Evolutionary conservation across 2,797 vertebrate genomes (phyloP), one percentile per base, ranked within the genome.

Genomic region (Numenius phaeopus): DNA sequence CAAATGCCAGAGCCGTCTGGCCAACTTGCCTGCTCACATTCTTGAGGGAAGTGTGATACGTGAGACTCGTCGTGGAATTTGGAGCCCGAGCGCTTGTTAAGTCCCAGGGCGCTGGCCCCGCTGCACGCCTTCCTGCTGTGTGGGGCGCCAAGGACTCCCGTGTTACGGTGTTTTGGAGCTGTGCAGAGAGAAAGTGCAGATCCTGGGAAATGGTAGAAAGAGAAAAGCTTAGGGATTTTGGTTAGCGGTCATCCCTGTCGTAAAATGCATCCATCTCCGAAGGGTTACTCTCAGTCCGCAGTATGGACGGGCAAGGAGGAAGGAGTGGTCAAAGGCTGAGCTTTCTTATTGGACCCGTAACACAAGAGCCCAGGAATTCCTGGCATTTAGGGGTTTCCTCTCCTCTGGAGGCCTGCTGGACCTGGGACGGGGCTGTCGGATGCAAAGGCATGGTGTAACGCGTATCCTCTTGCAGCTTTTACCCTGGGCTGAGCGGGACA

Each of bases 1-100:
- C 85, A 93, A 93, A 95, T 93, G 86, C 94, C 90, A 86, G 90
- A 95, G 91, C 93, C 83, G 87, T 94, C 97, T 95, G 89, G 91
- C 85, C 91, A 93, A 44, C 94, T 83, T 91, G 93, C 87, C 87
- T 75, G 50, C 89, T 94, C 94, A 84, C 92, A 95, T 97, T 95
- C 95, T 95, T 96, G 94, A 93, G 91, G 92, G 85, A 89, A 96
- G 91, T 92, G 94, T 87, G 93, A 86, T 92, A 95, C 32, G 8
- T 64, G 91, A 93, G 81, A 70, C 70, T 79, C 2, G 14, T 77
- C 0, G 5, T 82, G 96, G 95, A 97, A 94, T 94, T 94, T 62
- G 83, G 85, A 97, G 88, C 54, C 75, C 4, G 1, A 82, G 34
- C 11, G 66, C 80, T 82, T 40, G 84, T 72, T 55, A 86, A 91